phyloP scores from a whole-genome alignment of 2,113 vertebrate species.

The Grammomys dolichurus region DNA sequence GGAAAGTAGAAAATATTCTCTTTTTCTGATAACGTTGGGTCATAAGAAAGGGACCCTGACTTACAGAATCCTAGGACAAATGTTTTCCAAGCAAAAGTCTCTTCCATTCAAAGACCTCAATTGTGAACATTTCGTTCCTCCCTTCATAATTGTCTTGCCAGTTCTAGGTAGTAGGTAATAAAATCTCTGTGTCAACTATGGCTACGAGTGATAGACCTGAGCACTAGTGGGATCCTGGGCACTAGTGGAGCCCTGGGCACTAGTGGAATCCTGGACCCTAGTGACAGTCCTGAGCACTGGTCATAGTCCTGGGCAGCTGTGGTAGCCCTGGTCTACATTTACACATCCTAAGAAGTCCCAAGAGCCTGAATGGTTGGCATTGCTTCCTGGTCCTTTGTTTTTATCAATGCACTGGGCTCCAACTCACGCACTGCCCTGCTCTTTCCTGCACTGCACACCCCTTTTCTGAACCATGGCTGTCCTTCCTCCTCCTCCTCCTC shows the following conservation, averaged over 20 bases:
- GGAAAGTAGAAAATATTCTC: neutral
- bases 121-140: neutral
- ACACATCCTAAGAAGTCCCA: neutral
- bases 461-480: neutral
- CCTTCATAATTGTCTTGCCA: neutral
- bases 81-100: neutral
- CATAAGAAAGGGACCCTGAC: neutral
- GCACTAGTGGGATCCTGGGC: neutral
- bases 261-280: neutral
- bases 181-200: conserved; percentile 6
- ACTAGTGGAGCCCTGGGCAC: neutral
- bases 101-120: neutral
- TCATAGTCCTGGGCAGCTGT: neutral
- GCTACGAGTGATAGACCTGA: neutral
- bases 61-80: conserved; percentile 4
- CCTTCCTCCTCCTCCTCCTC: too few relatives aligned
- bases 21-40: neutral
- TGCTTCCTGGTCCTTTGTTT: neutral
- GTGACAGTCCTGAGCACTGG: neutral
- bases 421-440: too few relatives aligned
- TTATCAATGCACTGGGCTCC: neutral
- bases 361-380: neutral
- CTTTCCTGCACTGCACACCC: neutral
- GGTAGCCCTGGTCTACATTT: neutral
- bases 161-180: neutral